Evolutionary conservation across 2,888 invertebrate genomes (phyloP).

Genomic region (Ochropleura plecta): DNA sequence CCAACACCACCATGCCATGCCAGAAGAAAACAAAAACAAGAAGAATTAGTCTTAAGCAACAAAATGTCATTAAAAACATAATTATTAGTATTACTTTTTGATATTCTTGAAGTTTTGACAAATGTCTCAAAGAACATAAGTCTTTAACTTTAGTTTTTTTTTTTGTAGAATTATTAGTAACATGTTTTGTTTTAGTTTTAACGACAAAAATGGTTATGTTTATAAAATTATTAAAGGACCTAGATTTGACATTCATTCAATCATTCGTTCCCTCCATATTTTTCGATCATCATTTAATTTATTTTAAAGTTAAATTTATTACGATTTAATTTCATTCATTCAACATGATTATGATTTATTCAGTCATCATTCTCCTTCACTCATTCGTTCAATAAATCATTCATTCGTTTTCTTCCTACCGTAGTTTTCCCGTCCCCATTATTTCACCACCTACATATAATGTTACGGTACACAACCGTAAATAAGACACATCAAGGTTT

Average conservation of each 20-base stretch:
- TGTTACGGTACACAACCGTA: neutral
- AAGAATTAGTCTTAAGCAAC: conserved; percentile 54
- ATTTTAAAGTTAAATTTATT: neutral
- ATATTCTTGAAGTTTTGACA: neutral
- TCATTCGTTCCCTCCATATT: neutral
- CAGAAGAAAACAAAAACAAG: conserved; percentile 34
- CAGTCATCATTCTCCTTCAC: neutral
- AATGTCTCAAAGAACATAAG: neutral
- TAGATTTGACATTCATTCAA: conserved; percentile 15
- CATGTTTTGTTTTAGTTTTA: conserved; percentile 27
- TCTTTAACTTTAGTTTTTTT: neutral
- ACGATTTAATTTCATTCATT: neutral
- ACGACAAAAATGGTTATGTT: conserved; percentile 25
- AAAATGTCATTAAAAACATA: conserved; percentile 38
- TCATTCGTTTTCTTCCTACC: neutral
- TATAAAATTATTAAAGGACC: conserved; percentile 37
- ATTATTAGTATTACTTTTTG: conserved; percentile 36
- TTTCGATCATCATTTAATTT: neutral
- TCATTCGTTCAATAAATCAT: neutral
- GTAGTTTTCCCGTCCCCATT: neutral
- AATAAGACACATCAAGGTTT: conserved; percentile 1
- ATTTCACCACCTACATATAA: neutral
- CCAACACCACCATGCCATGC: conserved; percentile 79
- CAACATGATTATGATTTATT: neutral
- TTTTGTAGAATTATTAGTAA: conserved; percentile 40